Evolutionary conservation across 1,140 invertebrate genomes (phyloP).

Genomic region (Trigoniulus corallinus): DNA sequence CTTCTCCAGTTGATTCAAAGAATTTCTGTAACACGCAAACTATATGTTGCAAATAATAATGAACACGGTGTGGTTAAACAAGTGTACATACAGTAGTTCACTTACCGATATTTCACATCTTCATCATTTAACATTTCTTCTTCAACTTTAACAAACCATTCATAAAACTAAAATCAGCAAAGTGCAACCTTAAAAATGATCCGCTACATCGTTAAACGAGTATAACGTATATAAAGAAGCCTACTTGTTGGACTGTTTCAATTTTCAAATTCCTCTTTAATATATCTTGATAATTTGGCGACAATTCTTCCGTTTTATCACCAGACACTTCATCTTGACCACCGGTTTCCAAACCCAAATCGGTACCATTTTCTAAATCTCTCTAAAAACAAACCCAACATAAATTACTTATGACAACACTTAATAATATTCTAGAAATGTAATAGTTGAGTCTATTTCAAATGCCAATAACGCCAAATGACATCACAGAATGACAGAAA

Average conservation of each 20-base stretch:
- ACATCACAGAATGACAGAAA: too few relatives aligned
- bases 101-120: constrained; percentile 39
- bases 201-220: constrained; percentile 10
- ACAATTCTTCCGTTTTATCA: constrained; percentile 1
- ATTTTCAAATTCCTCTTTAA: constrained; percentile 20
- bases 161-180: constrained; percentile 32
- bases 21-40: constrained; percentile 25
- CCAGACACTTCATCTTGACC: constrained; percentile 1
- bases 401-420: not conserved
- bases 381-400: constrained; percentile 15
- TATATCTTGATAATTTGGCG: constrained; percentile 11
- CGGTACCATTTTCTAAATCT: constrained; percentile 20
- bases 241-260: constrained; percentile 30
- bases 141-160: constrained; percentile 48
- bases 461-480: not conserved
- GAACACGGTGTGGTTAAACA: not conserved
- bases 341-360: constrained; percentile 6
- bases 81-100: not conserved
- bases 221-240: constrained; percentile 6
- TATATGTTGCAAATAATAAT: not conserved
- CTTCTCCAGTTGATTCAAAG: constrained; percentile 48
- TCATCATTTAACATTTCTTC: constrained; percentile 40
- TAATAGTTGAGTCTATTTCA: not conserved
- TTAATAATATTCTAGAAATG: constrained; percentile 1
- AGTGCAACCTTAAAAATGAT: constrained; percentile 1